These are phyloP conservation scores for Poeciliopsis prolifica DNA, from an alignment of 2,113 vertebrate species.

Conservation along the genomic window DNA sequence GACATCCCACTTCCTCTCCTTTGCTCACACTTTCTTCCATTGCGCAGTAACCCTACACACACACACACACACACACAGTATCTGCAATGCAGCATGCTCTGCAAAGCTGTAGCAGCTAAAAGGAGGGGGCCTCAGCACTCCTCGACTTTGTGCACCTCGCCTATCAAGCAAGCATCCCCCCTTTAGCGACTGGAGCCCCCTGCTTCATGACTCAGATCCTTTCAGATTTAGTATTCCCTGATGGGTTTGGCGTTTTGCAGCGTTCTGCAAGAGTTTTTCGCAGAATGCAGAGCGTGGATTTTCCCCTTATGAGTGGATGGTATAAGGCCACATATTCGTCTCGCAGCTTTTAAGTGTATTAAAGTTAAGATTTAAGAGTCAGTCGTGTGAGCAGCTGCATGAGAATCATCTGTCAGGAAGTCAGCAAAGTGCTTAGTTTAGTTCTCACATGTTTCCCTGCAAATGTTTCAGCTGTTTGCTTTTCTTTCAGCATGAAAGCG, in stretches of 20 bases:
- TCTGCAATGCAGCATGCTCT: slow-evolving; percentile 80
- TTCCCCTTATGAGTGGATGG: background rate
- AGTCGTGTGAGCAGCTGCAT: slow-evolving; percentile 8
- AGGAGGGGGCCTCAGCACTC: slow-evolving; percentile 33
- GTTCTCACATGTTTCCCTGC: background rate
- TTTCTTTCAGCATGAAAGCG: background rate
- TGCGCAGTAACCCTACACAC: slow-evolving; percentile 21
- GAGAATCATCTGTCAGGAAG: slow-evolving; percentile 2
- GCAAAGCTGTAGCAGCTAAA: slow-evolving; percentile 49
- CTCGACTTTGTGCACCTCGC: slow-evolving; percentile 47
- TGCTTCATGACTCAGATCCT: slow-evolving; percentile 57
- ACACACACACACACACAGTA: slow-evolving; percentile 49
- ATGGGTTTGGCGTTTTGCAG: slow-evolving; percentile 55
- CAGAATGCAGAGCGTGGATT: slow-evolving; percentile 31
- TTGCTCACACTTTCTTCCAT: slow-evolving; percentile 16
- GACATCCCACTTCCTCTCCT: slow-evolving; percentile 14
- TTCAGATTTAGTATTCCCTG: slow-evolving; percentile 46
- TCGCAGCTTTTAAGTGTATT: slow-evolving; percentile 46
- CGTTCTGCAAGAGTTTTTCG: slow-evolving; percentile 61
- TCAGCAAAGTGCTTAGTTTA: background rate
- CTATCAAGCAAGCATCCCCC: slow-evolving; percentile 34
- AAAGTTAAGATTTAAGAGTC: slow-evolving; percentile 24
- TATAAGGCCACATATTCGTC: background rate
- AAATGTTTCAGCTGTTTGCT: background rate
- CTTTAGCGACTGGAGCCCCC: slow-evolving; percentile 26